phyloP scores from a whole-genome alignment of 2,113 vertebrate genomes.

The Sardina pilchardus region DNA sequence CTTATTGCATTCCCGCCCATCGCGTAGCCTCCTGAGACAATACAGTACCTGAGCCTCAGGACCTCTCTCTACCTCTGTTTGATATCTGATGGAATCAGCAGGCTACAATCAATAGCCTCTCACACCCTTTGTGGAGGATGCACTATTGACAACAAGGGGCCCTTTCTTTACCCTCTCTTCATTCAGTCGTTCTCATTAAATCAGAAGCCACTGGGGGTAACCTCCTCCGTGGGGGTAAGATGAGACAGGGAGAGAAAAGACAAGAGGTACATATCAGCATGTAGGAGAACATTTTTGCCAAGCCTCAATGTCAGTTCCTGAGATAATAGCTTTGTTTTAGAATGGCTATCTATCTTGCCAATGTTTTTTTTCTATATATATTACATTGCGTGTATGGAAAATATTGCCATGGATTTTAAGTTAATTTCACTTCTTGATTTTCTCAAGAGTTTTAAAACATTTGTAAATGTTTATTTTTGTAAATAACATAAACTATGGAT shows the following conservation, averaged over 20 bases:
- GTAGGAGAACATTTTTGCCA: neutral
- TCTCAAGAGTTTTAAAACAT: too few species aligned
- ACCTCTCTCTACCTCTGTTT: constrained; percentile 48
- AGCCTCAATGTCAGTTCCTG: neutral
- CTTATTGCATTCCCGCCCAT: constrained; percentile 38
- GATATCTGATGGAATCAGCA: constrained; percentile 60
- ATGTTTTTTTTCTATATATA: too few species aligned
- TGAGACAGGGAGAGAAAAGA: constrained; percentile 35
- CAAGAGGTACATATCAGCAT: constrained; percentile 29
- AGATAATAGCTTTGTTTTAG: neutral
- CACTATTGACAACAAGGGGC: constrained; percentile 35
- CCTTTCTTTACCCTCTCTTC: constrained; percentile 46
- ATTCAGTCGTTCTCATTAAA: constrained; percentile 32
- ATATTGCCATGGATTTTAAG: too few species aligned
- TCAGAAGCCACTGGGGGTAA: constrained; percentile 30
- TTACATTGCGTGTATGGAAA: neutral
- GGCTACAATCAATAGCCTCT: constrained; percentile 66
- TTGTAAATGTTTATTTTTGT: too few species aligned
- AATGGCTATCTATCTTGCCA: neutral
- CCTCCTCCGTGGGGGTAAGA: constrained; percentile 34
- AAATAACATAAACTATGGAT: too few species aligned
- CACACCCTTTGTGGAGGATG: constrained; percentile 44
- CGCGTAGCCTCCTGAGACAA: neutral
- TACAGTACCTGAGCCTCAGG: constrained; percentile 35
- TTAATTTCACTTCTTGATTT: too few species aligned